phyloP scores from a whole-genome alignment of 2,113 vertebrate species.

The Ictalurus furcatus region DNA sequence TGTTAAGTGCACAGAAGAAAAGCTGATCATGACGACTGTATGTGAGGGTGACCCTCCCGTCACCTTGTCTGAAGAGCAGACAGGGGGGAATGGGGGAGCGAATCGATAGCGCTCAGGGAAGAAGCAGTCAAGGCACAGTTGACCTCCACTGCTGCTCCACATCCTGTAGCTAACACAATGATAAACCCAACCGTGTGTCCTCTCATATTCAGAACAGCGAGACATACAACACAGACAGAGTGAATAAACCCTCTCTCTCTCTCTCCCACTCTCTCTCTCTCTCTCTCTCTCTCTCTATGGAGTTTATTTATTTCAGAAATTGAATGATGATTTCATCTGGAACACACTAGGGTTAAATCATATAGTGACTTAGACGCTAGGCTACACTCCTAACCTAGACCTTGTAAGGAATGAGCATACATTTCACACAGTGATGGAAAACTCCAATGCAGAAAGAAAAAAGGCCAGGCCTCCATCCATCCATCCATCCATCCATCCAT shows the following conservation, averaged over 20 bases:
- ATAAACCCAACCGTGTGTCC: background rate
- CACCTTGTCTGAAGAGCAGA: background rate
- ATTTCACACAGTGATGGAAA: background rate
- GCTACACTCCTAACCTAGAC: background rate
- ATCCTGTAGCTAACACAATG: constrained; percentile 1
- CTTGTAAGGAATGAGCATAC: background rate
- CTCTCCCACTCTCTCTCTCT: background rate
- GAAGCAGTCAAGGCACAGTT: constrained; percentile 16
- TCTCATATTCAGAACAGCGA: background rate
- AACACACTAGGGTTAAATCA: background rate
- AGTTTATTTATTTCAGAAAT: background rate
- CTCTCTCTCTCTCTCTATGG: background rate
- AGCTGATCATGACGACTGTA: background rate
- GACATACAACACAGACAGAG: background rate
- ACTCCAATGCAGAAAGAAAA: background rate
- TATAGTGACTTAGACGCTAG: background rate
- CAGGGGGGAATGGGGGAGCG: background rate
- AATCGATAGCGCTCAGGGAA: constrained; percentile 28
- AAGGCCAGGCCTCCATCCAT: background rate
- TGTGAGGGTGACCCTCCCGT: constrained; percentile 7
- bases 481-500: no score
- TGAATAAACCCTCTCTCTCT: background rate
- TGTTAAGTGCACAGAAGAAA: background rate
- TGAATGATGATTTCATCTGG: background rate
- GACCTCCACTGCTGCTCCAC: constrained; percentile 41